Conservation (phyloP, 2,888 invertebrate genomes). For the Chymomyza fuscimana region DNA sequence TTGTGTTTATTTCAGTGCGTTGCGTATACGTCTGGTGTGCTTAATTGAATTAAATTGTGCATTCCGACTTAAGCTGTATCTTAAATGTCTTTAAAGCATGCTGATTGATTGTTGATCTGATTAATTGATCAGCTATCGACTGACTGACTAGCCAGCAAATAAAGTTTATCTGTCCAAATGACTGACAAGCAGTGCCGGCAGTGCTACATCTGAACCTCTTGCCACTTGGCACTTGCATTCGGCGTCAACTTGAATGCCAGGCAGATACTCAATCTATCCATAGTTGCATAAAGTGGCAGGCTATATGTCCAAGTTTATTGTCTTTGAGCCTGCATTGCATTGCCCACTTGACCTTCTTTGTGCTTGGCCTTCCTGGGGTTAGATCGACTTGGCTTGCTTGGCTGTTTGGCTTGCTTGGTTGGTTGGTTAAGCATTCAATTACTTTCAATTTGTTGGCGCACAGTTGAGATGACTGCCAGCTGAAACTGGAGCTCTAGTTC, state of each 20-base stretch:
- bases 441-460: constrained; percentile 66
- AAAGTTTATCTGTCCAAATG: neutral
- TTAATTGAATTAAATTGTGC: neutral
- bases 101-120: neutral
- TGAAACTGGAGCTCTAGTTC: constrained; percentile 17
- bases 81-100: neutral
- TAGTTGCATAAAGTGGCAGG: neutral
- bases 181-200: neutral
- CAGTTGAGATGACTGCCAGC: constrained; percentile 36
- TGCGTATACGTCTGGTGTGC: neutral
- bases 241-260: neutral
- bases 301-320: neutral
- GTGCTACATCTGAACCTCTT: neutral
- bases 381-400: neutral
- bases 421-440: constrained; percentile 64
- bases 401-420: constrained; percentile 2
- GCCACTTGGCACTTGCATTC: neutral
- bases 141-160: neutral
- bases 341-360: neutral
- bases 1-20: neutral
- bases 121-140: neutral
- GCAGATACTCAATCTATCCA: neutral
- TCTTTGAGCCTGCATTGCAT: neutral
- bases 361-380: neutral
- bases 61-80: neutral